phyloP scores from a whole-genome alignment of 2,113 vertebrate genomes.

The Bambusicola thoracicus region DNA sequence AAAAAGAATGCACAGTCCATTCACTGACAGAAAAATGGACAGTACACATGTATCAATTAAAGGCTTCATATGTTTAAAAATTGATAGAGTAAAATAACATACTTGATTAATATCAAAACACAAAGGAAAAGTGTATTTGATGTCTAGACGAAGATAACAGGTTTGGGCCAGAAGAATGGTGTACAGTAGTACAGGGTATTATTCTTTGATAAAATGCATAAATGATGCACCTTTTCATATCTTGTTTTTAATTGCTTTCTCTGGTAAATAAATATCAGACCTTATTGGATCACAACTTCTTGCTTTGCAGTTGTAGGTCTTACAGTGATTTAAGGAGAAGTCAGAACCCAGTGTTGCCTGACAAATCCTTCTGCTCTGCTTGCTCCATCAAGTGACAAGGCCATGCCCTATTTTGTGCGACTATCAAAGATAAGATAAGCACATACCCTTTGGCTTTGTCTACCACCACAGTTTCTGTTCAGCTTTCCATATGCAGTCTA shows the following conservation, averaged over 20 bases:
- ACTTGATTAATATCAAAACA: neutral
- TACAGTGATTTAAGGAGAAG: rapidly evolving
- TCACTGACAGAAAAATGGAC: neutral
- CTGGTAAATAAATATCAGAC: neutral
- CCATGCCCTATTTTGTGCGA: neutral
- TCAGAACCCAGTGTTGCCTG: neutral
- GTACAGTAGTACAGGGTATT: neutral
- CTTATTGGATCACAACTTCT: neutral
- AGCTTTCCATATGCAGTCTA: neutral
- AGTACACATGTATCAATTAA: neutral
- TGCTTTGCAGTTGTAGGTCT: neutral
- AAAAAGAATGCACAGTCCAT: neutral
- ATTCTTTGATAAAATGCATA: neutral
- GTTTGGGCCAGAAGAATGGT: neutral
- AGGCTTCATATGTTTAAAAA: neutral
- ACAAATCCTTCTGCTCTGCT: neutral
- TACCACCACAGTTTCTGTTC: neutral
- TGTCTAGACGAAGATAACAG: neutral
- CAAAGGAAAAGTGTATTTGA: neutral
- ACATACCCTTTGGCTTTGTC: rapidly evolving
- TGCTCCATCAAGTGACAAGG: slow-evolving; percentile 13
- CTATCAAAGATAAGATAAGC: slow-evolving; percentile 6
- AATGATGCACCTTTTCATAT: rapidly evolving
- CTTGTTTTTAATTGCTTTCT: neutral
- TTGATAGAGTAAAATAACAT: neutral